A percentile compares a stretch with the other conserved stretches of the same genome.
Conservation (phyloP, 2,113 vertebrate species). For the Cricetomys ansorgei region DNA sequence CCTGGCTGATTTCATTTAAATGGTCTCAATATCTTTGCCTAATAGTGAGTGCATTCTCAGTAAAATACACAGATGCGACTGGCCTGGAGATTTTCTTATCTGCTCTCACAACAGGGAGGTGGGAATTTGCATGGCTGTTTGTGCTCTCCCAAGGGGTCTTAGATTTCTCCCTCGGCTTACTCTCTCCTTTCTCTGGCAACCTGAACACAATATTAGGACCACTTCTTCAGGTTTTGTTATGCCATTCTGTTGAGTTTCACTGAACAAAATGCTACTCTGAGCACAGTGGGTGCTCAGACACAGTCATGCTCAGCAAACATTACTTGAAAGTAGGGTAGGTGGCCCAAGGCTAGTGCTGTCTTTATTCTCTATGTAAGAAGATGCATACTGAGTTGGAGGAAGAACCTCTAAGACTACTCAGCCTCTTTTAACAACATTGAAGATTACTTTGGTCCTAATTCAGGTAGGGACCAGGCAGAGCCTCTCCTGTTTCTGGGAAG, state of each 20-base stretch:
- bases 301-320: neutral
- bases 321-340: constrained; percentile 30
- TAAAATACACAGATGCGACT: neutral
- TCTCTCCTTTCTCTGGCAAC: neutral
- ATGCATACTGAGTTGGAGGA: neutral
- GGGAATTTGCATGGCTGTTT: neutral
- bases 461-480: neutral
- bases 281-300: neutral
- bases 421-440: neutral
- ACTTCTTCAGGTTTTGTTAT: neutral
- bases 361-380: constrained; percentile 18
- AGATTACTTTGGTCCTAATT: neutral
- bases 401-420: neutral
- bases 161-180: neutral
- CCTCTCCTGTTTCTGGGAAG: neutral
- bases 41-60: constrained; percentile 24
- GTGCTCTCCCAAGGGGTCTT: neutral
- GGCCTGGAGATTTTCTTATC: neutral
- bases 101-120: neutral
- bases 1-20: constrained; percentile 61
- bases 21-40: constrained; percentile 45
- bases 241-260: neutral
- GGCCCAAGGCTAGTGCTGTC: neutral
- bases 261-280: neutral
- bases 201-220: rapidly evolving